Evolutionary conservation across 2,113 vertebrate genomes (phyloP).

Genomic region (Gymnocephalus cernua): DNA sequence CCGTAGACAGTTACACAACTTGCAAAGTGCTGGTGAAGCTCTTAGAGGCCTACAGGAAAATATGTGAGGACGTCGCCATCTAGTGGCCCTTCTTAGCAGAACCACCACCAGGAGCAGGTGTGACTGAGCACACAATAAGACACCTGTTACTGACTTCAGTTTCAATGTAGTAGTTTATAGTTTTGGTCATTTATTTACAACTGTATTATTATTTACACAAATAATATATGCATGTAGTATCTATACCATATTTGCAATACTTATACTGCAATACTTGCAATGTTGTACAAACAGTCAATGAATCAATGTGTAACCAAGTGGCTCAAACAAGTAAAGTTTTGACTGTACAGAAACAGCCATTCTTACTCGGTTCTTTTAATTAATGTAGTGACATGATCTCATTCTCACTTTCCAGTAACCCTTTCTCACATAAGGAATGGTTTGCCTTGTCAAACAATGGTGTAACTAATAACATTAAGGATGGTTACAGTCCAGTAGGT

Average conservation of each 20-base stretch:
- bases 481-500: background rate
- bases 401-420: background rate
- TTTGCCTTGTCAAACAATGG: constrained; percentile 29
- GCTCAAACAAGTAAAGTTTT: background rate
- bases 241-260: background rate
- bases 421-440: background rate
- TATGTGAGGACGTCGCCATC: constrained; percentile 47
- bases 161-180: background rate
- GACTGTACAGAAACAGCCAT: background rate
- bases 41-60: background rate
- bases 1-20: background rate
- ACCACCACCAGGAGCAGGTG: background rate
- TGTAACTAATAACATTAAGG: background rate
- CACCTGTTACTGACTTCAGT: background rate
- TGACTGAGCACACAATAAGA: background rate
- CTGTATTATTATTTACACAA: background rate
- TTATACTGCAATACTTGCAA: background rate
- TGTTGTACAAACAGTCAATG: background rate
- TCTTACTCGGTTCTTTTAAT: background rate
- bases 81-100: constrained; percentile 38
- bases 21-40: background rate
- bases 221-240: background rate
- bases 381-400: background rate
- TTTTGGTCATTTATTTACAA: background rate
- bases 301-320: background rate